These are phyloP conservation scores for Muricea muricata DNA, from an alignment of 92 coral and sea anemone species.

Conservation along the genomic window DNA sequence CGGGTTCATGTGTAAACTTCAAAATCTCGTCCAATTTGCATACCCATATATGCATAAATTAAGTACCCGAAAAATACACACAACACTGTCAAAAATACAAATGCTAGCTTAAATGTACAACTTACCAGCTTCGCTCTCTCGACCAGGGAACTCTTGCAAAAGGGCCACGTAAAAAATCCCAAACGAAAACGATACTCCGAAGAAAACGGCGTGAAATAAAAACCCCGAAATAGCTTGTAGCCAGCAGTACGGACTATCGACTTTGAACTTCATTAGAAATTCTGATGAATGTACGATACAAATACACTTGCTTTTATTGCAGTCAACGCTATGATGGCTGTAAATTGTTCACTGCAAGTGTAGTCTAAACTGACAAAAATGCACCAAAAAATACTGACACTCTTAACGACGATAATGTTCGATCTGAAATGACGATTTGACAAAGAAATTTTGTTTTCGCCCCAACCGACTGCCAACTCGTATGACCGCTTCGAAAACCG, in stretches of 20 bases:
- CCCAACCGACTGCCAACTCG: background rate
- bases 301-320: no score
- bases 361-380: background rate
- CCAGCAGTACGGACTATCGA: slow-evolving; percentile 72
- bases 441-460: background rate
- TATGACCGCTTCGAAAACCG: slow-evolving; percentile 17
- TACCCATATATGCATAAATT: slow-evolving; percentile 26
- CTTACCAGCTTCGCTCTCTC: slow-evolving; percentile 86
- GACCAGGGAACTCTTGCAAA: slow-evolving; percentile 73
- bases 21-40: background rate
- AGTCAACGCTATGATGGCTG: no score
- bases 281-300: background rate
- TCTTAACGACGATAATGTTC: background rate
- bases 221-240: slow-evolving; percentile 71
- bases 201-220: slow-evolving; percentile 64
- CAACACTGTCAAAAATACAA: slow-evolving; percentile 26
- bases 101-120: background rate
- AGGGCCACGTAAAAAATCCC: slow-evolving; percentile 84
- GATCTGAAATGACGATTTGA: background rate
- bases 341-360: no score
- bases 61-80: background rate
- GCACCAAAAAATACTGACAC: background rate
- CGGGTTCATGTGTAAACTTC: background rate
- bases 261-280: background rate
- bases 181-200: slow-evolving; percentile 74